Percentiles rank a stretch among this genome's conserved stretches.
Evolutionary conservation across 2,797 vertebrate species (phyloP).

Genomic region (Myotis pilosus): DNA sequence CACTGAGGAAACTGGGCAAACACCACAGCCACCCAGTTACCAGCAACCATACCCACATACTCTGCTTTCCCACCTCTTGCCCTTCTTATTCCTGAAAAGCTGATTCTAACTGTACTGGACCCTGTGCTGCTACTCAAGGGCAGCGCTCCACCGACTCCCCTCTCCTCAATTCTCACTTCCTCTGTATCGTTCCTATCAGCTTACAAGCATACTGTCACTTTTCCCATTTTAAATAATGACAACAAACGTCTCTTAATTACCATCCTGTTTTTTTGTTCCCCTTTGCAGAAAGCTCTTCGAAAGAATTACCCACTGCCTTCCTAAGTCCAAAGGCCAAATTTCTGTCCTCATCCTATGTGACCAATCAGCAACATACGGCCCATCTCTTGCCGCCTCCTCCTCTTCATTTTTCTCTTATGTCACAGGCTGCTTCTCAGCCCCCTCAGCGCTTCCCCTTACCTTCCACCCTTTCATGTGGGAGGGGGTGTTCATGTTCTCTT

Average conservation of each 20-base stretch:
- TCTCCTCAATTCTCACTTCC: not conserved
- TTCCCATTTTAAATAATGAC: not conserved
- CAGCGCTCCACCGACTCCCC: accelerated
- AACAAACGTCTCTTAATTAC: not conserved
- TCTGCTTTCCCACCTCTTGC: not conserved
- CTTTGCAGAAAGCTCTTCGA: not conserved
- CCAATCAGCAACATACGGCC: not conserved
- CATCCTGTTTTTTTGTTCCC: not conserved
- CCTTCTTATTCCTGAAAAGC: not conserved
- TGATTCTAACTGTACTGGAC: not conserved
- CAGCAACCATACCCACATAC: not conserved
- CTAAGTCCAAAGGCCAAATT: not conserved
- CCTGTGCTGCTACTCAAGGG: not conserved
- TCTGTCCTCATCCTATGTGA: not conserved
- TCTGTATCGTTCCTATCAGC: not conserved
- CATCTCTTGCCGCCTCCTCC: not conserved
- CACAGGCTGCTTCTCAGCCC: not conserved
- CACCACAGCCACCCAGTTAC: accelerated
- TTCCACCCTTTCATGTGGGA: not conserved
- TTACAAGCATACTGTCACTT: not conserved
- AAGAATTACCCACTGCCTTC: not conserved
- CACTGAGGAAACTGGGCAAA: not conserved
- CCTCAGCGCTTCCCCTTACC: not conserved
- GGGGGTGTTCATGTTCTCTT: not conserved
- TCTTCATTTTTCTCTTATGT: not conserved